Conservation (phyloP, 2,888 invertebrate genomes). For the Fissipunctia ypsillon region DNA sequence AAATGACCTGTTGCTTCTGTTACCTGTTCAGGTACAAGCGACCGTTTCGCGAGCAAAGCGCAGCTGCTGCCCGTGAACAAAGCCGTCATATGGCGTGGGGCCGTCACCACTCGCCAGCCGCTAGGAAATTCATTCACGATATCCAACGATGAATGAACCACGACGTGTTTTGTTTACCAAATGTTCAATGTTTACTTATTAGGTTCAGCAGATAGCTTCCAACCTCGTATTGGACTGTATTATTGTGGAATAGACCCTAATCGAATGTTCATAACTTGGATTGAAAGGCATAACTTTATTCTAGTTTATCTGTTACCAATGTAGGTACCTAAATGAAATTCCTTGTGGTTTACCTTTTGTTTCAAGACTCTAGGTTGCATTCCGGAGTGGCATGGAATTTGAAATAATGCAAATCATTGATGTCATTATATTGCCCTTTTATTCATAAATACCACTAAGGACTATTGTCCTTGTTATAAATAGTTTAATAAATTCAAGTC, state of each 20-base stretch:
- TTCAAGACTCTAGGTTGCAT: background rate
- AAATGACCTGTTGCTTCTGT: conserved; percentile 90
- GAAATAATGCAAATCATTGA: background rate
- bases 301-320: background rate
- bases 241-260: conserved; percentile 2
- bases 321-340: background rate
- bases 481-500: too few relatives aligned
- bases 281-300: background rate
- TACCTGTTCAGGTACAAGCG: conserved; percentile 88
- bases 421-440: conserved; percentile 4
- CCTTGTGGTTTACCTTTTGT: background rate
- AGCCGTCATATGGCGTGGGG: conserved; percentile 81
- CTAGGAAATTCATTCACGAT: conserved; percentile 81
- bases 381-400: background rate
- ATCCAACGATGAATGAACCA: conserved; percentile 81
- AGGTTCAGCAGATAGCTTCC: conserved; percentile 27
- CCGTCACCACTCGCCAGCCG: conserved; percentile 65
- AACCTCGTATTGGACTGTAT: conserved; percentile 12
- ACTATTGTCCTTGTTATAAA: background rate
- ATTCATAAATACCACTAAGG: conserved; percentile 14
- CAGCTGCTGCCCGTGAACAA: conserved; percentile 86
- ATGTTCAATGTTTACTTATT: conserved; percentile 61
- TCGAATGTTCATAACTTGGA: background rate
- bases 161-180: conserved; percentile 82
- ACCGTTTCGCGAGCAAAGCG: conserved; percentile 80